Percentiles rank a stretch among this genome's conserved stretches.
These are phyloP conservation scores for Scophthalmus maximus DNA, from an alignment of 2,113 vertebrate species.

Conservation along the genomic window DNA sequence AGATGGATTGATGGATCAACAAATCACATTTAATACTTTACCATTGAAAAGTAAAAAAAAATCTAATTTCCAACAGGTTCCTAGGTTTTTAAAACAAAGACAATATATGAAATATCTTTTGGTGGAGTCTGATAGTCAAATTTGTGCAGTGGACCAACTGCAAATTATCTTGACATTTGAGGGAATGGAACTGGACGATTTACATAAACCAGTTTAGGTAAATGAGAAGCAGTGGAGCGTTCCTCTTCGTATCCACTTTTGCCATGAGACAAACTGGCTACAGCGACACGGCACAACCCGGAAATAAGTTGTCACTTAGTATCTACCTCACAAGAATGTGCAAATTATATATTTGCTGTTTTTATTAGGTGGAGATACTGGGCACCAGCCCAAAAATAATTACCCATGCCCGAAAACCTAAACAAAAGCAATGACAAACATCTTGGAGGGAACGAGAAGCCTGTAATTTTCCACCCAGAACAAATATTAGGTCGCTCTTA, in stretches of 20 bases:
- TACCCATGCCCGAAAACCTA: neutral
- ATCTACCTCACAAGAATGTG: neutral
- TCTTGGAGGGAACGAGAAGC: too few species aligned
- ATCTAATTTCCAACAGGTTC: too few species aligned
- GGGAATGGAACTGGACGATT: neutral
- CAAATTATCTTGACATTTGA: neutral
- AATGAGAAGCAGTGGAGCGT: too few species aligned
- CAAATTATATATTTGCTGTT: neutral
- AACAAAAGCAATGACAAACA: neutral
- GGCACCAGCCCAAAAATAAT: neutral
- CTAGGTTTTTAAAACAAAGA: too few species aligned
- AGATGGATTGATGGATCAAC: too few species aligned
- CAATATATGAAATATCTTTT: too few species aligned
- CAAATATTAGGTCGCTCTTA: neutral
- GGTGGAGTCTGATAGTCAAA: neutral
- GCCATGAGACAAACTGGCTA: too few species aligned
- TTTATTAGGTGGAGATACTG: neutral
- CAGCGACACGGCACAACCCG: neutral
- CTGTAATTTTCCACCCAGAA: neutral
- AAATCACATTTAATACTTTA: too few species aligned
- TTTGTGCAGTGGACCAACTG: neutral
- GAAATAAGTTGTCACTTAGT: neutral
- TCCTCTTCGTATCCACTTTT: too few species aligned
- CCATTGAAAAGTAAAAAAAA: too few species aligned
- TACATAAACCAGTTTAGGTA: too few species aligned